These are phyloP conservation scores for Eumacrocentrus americanus DNA, from an alignment of 2,888 invertebrate genomes.

Conservation along the genomic window DNA sequence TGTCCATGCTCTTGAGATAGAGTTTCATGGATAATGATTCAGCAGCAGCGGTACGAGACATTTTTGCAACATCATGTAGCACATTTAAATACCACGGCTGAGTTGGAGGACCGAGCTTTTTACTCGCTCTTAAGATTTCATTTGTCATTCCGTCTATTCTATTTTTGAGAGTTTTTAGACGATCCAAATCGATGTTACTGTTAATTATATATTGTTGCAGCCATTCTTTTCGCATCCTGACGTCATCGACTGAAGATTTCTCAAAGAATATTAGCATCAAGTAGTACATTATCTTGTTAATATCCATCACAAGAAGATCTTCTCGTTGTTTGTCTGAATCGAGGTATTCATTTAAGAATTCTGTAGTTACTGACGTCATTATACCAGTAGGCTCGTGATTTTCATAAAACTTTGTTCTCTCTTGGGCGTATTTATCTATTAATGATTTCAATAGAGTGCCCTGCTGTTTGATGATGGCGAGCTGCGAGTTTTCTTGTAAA, in stretches of 20 bases:
- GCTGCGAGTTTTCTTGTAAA: conserved; percentile 64
- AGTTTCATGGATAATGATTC: conserved; percentile 41
- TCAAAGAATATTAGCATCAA: conserved; percentile 61
- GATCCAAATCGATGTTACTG: neutral
- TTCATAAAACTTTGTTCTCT: conserved; percentile 1
- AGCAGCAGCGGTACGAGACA: neutral
- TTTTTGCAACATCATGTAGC: neutral
- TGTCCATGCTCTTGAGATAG: conserved; percentile 59
- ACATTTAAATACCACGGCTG: conserved; percentile 21
- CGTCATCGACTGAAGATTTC: conserved; percentile 56
- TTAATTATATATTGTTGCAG: neutral
- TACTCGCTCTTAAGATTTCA: neutral
- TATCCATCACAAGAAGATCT: conserved; percentile 15
- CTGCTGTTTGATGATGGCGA: conserved; percentile 67
- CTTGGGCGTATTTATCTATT: conserved; percentile 28
- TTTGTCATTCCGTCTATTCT: neutral
- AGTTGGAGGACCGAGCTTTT: neutral
- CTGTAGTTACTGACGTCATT: conserved; percentile 6
- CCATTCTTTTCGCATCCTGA: conserved; percentile 45
- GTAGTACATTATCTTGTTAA: conserved; percentile 45
- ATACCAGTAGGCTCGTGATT: too few relatives aligned
- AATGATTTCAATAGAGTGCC: conserved; percentile 56
- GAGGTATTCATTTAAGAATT: conserved; percentile 45
- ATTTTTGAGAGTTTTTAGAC: neutral
- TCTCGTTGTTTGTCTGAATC: neutral